These are phyloP conservation scores for Drosophila bifasciata DNA, from an alignment of 1,140 invertebrate genomes.

Conservation along the genomic window DNA sequence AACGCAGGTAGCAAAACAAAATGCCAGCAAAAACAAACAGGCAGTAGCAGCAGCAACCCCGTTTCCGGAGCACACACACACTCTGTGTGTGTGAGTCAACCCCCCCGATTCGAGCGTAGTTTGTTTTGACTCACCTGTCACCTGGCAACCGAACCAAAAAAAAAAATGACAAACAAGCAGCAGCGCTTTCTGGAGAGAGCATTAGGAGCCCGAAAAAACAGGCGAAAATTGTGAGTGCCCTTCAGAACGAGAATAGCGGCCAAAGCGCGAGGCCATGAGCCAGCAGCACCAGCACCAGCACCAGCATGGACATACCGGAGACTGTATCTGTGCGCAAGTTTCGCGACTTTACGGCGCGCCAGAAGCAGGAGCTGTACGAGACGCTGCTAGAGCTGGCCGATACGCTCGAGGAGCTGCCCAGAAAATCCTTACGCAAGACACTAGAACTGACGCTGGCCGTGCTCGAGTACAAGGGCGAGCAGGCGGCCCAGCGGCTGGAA, in stretches of 20 bases:
- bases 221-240: slow-evolving; percentile 48
- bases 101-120: slow-evolving; percentile 16
- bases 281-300: slow-evolving; percentile 60
- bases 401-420: slow-evolving; percentile 70
- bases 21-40: slow-evolving; percentile 78
- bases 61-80: slow-evolving; percentile 39
- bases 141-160: slow-evolving; percentile 49
- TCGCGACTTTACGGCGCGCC: slow-evolving; percentile 67
- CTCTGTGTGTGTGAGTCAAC: slow-evolving; percentile 75
- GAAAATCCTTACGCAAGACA: slow-evolving; percentile 74
- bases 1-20: slow-evolving; percentile 73
- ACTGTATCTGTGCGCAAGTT: slow-evolving; percentile 77
- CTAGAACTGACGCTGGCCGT: slow-evolving; percentile 73
- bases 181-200: neutral
- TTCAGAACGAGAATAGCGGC: slow-evolving; percentile 65
- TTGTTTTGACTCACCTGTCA: slow-evolving; percentile 69
- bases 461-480: slow-evolving; percentile 74
- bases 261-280: slow-evolving; percentile 60
- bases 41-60: slow-evolving; percentile 57
- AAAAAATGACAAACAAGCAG: slow-evolving; percentile 24
- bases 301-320: slow-evolving; percentile 75
- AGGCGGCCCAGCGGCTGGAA: slow-evolving; percentile 48
- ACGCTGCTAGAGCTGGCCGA: slow-evolving; percentile 68
- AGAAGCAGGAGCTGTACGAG: slow-evolving; percentile 79
- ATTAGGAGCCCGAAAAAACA: slow-evolving; percentile 12